These are phyloP conservation scores for Dipodomys stephensi DNA, from an alignment of 2,113 vertebrate species.

Conservation along the genomic window DNA sequence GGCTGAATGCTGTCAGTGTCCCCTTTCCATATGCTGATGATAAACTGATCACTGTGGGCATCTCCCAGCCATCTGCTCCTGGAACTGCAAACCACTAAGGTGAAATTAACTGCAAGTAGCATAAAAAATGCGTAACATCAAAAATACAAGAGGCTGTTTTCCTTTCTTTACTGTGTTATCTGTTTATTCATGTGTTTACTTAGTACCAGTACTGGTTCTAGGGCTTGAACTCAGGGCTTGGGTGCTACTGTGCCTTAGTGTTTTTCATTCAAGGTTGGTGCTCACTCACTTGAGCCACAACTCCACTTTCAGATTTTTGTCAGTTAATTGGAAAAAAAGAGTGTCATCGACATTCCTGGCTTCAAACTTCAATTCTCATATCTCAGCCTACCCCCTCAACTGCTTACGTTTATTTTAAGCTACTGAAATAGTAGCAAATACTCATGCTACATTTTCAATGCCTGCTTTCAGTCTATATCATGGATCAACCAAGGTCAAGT, in stretches of 20 bases:
- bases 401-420: conserved; percentile 53
- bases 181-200: too few relatives aligned
- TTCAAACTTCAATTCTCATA: too few relatives aligned
- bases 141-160: neutral
- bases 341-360: too few relatives aligned
- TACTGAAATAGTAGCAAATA: conserved; percentile 32
- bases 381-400: neutral
- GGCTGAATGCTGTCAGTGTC: neutral
- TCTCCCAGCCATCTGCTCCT: conserved; percentile 76
- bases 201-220: too few relatives aligned
- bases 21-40: conserved; percentile 54
- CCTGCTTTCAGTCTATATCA: conserved; percentile 41
- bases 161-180: conserved; percentile 18
- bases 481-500: conserved; percentile 6
- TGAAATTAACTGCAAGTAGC: conserved; percentile 73
- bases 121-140: neutral
- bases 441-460: conserved; percentile 37
- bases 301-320: too few relatives aligned
- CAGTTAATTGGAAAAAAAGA: too few relatives aligned
- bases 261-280: too few relatives aligned
- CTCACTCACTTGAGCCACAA: too few relatives aligned
- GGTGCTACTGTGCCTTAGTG: too few relatives aligned
- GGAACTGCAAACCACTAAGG: conserved; percentile 57
- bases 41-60: conserved; percentile 57
- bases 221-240: too few relatives aligned